Conservation (phyloP, 2,113 vertebrate species). For the Scatophagus argus region DNA sequence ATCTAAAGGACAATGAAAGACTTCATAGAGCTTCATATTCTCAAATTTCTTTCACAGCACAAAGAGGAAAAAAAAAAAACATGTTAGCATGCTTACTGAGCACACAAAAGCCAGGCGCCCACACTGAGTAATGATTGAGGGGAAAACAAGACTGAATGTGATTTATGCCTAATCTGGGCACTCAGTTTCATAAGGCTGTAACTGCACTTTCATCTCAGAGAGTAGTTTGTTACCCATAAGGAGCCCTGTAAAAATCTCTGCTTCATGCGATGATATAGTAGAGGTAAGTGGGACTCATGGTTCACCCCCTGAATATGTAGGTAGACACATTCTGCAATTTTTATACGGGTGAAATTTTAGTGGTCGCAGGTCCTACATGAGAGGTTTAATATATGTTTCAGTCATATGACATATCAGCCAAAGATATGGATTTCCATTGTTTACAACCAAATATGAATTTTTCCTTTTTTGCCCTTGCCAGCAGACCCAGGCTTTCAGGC, state of each 20-base stretch:
- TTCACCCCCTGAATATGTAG: conserved; percentile 19
- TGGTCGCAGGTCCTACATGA: conserved; percentile 41
- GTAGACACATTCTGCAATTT: conserved; percentile 49
- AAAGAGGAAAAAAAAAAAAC: background rate
- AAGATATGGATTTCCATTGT: conserved; percentile 65
- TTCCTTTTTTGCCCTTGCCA: conserved; percentile 24
- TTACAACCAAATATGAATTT: conserved; percentile 63
- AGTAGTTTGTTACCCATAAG: conserved; percentile 65
- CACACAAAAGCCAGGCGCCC: conserved; percentile 53
- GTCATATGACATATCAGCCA: conserved; percentile 62
- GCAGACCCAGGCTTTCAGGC: conserved; percentile 52
- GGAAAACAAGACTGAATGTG: conserved; percentile 51
- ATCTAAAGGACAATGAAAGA: conserved; percentile 6
- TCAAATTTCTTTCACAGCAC: conserved; percentile 38
- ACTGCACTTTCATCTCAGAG: conserved; percentile 77
- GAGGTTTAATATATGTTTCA: conserved; percentile 65
- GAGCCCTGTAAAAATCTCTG: conserved; percentile 61
- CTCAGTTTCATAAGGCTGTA: conserved; percentile 68
- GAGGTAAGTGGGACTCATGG: conserved; percentile 9
- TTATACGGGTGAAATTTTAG: conserved; percentile 53
- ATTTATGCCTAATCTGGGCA: conserved; percentile 71
- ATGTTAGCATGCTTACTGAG: conserved; percentile 43
- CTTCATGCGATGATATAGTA: conserved; percentile 57
- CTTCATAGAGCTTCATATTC: conserved; percentile 5
- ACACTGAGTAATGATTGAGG: conserved; percentile 56